Percentiles rank a stretch among this genome's conserved stretches.
These are phyloP conservation scores for Nysson spinosus DNA, from an alignment of 2,888 invertebrate genomes.

Conservation along the genomic window DNA sequence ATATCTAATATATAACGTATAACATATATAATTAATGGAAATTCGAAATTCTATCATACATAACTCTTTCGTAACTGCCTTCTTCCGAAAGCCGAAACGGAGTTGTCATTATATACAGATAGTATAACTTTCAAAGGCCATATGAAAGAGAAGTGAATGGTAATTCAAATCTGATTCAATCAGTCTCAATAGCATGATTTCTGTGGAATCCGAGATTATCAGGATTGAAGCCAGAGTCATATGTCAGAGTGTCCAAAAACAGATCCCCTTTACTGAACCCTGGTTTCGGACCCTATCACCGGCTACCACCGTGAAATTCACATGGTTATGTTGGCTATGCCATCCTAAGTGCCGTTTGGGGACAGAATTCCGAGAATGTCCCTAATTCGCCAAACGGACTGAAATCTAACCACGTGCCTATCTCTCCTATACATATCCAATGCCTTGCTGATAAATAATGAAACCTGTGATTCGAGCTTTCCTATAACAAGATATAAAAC, in stretches of 20 bases:
- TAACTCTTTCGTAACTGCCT: too few relatives aligned
- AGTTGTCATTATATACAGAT: too few relatives aligned
- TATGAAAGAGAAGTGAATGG: too few relatives aligned
- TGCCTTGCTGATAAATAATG: constrained; percentile 12
- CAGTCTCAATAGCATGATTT: too few relatives aligned
- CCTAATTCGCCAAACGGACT: constrained; percentile 45
- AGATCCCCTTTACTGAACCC: not conserved
- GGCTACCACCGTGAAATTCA: constrained; percentile 13
- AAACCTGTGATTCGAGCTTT: not conserved
- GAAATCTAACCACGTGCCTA: constrained; percentile 29
- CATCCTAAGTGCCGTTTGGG: constrained; percentile 6
- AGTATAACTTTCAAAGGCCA: too few relatives aligned
- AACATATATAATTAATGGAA: too few relatives aligned
- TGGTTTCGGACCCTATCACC: not conserved
- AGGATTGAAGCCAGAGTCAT: not conserved
- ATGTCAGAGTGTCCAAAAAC: not conserved
- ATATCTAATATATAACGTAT: too few relatives aligned
- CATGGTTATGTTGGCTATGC: constrained; percentile 19
- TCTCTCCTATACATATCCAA: not conserved
- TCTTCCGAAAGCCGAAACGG: too few relatives aligned
- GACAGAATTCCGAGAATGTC: constrained; percentile 46
- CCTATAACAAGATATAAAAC: too few relatives aligned
- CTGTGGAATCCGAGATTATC: not conserved
- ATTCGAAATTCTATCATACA: too few relatives aligned
- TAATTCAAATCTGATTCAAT: too few relatives aligned